A percentile compares a stretch with the other conserved stretches of the same genome.
phyloP scores from a whole-genome alignment of 2,797 vertebrate genomes.

The Thaleichthys pacificus region DNA sequence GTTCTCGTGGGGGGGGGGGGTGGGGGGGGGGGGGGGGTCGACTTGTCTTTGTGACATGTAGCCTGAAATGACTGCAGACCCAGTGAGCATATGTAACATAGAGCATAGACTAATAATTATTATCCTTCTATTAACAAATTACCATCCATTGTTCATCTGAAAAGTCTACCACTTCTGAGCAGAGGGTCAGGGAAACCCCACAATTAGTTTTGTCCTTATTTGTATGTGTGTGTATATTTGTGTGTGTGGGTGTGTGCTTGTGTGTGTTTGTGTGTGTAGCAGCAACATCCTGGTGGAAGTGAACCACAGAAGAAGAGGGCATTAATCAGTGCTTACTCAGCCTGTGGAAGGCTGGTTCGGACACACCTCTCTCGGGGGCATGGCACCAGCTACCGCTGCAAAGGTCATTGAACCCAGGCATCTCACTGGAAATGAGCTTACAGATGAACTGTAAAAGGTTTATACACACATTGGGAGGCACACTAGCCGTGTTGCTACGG shows the following conservation, averaged over 20 bases:
- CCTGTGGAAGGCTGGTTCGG: background rate
- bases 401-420: conserved; percentile 30
- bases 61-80: conserved; percentile 19
- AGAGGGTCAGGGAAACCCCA: background rate
- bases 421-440: conserved; percentile 11
- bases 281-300: conserved; percentile 11
- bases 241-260: background rate
- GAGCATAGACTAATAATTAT: background rate
- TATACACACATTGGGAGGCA: background rate
- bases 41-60: conserved; percentile 40
- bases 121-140: no score
- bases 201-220: conserved; percentile 4
- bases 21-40: background rate
- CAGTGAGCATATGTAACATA: background rate
- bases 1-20: conserved; percentile 22
- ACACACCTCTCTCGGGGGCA: background rate
- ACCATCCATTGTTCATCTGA: background rate
- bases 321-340: conserved; percentile 36
- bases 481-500: conserved; percentile 23
- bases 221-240: conserved; percentile 10
- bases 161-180: conserved; percentile 3
- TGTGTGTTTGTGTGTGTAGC: background rate
- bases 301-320: conserved; percentile 26
- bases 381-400: background rate
- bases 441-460: conserved; percentile 26